phyloP scores from a whole-genome alignment of 2,888 invertebrate species.

The Lissonota sp. region DNA sequence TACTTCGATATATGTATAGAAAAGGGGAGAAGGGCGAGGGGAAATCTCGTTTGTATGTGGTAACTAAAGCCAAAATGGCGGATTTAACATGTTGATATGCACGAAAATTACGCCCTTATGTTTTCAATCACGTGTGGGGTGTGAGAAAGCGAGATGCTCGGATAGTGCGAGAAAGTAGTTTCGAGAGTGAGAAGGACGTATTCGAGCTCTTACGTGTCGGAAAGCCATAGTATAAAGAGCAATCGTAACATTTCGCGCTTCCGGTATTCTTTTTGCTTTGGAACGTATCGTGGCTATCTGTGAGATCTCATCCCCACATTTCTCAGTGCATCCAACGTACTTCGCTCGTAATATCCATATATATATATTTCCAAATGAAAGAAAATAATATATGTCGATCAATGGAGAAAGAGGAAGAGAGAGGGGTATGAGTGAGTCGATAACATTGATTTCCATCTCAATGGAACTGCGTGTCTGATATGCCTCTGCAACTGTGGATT shows the following conservation, averaged over 20 bases:
- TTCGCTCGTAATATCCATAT: neutral
- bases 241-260: conserved; percentile 36
- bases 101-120: neutral
- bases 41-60: too few species aligned
- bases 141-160: neutral
- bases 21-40: too few species aligned
- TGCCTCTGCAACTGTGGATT: conserved; percentile 39
- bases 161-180: conserved; percentile 9
- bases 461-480: conserved; percentile 51
- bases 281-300: neutral
- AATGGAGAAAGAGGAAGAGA: conserved; percentile 14
- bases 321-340: conserved; percentile 34
- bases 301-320: conserved; percentile 7
- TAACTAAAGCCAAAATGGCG: neutral
- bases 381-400: neutral
- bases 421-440: conserved; percentile 25
- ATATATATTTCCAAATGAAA: neutral
- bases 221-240: conserved; percentile 19
- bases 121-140: neutral
- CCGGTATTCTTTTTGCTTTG: conserved; percentile 27
- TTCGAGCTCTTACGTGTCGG: conserved; percentile 9
- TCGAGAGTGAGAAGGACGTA: neutral
- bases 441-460: conserved; percentile 43
- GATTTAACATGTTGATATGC: neutral
- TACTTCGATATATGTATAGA: neutral